A percentile compares a stretch with the other conserved stretches of the same genome.
Conservation (phyloP, 2,888 invertebrate species). For the Gandaritis pyraliata region DNA sequence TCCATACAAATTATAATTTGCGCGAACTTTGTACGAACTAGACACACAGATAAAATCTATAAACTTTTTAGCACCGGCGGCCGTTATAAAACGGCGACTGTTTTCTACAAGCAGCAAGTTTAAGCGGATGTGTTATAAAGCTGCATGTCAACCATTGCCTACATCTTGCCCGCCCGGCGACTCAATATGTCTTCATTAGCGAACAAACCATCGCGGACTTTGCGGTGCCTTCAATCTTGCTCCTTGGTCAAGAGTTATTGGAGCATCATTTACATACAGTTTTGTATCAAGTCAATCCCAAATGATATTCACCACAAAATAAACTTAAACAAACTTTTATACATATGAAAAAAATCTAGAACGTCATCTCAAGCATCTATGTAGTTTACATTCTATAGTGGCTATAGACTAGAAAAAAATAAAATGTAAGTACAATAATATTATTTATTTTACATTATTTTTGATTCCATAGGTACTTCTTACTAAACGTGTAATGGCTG, state of each 20-base stretch:
- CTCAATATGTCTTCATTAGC: slow-evolving; percentile 85
- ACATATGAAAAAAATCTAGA: no score
- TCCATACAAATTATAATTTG: no score
- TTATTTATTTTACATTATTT: no score
- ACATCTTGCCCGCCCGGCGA: slow-evolving; percentile 79
- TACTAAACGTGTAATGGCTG: no score
- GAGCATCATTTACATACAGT: slow-evolving; percentile 59
- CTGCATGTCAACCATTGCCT: slow-evolving; percentile 79
- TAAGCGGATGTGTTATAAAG: slow-evolving; percentile 59
- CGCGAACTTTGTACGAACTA: no score
- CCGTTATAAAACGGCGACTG: not conserved
- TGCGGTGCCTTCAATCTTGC: slow-evolving; percentile 74
- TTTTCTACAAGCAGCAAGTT: not conserved
- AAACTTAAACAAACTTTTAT: not conserved
- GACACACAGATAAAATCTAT: no score
- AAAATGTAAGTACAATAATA: no score
- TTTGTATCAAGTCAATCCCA: slow-evolving; percentile 17
- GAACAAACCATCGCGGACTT: slow-evolving; percentile 60
- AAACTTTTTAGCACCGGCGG: not conserved
- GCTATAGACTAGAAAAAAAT: no score
- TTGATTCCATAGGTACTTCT: no score
- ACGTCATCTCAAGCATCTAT: no score
- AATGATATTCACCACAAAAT: not conserved
- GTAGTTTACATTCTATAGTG: no score
- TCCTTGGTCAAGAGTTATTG: slow-evolving; percentile 74